These are phyloP conservation scores for Neopelma chrysocephalum DNA, from an alignment of 2,797 vertebrate species.

Conservation along the genomic window DNA sequence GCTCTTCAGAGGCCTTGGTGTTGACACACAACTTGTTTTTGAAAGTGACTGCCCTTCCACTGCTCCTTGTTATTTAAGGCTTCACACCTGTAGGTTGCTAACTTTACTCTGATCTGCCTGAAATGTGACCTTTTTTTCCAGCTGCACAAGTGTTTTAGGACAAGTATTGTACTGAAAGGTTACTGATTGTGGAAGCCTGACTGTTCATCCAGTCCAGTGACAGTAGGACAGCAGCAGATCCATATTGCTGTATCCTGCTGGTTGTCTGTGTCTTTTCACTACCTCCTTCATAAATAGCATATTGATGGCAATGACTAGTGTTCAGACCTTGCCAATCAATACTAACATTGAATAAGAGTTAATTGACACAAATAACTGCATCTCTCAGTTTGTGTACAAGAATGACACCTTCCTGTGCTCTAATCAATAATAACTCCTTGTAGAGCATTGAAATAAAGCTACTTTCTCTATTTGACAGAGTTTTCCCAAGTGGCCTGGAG, in stretches of 20 bases:
- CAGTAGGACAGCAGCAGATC: constrained; percentile 65
- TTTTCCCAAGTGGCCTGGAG: constrained; percentile 73
- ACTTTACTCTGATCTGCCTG: constrained; percentile 48
- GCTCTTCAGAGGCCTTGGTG: constrained; percentile 59
- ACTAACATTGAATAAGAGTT: constrained; percentile 78
- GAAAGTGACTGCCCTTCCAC: constrained; percentile 58
- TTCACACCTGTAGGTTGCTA: constrained; percentile 65
- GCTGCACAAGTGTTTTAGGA: neutral
- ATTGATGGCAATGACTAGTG: constrained; percentile 83
- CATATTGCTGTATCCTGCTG: constrained; percentile 49
- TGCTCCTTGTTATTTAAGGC: constrained; percentile 70
- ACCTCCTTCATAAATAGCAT: constrained; percentile 80
- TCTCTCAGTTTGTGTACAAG: constrained; percentile 72
- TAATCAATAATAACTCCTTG: constrained; percentile 83
- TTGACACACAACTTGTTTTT: constrained; percentile 56
- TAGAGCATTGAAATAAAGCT: constrained; percentile 70
- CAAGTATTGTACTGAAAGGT: constrained; percentile 32
- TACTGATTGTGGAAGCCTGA: constrained; percentile 44
- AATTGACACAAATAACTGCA: constrained; percentile 81
- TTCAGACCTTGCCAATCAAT: constrained; percentile 85
- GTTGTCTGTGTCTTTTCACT: constrained; percentile 61
- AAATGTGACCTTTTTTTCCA: neutral
- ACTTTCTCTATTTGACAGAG: constrained; percentile 73
- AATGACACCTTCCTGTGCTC: constrained; percentile 78
- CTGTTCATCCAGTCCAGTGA: neutral